These are phyloP conservation scores for Brachypodius melanocephalos DNA, from an alignment of 2,113 vertebrate species.

Conservation along the genomic window DNA sequence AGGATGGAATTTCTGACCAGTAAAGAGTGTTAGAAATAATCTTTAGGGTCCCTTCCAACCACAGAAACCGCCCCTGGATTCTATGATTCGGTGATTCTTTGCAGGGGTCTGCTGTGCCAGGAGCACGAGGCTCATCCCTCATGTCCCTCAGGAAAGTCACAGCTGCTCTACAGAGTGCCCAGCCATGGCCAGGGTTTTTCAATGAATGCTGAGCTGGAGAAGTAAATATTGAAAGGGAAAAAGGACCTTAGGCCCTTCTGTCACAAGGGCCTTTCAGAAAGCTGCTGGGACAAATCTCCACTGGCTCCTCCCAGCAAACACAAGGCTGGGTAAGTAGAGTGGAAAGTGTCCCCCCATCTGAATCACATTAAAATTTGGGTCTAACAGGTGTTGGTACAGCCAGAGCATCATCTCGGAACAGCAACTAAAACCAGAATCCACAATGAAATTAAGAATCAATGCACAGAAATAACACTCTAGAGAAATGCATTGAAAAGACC, in stretches of 20 bases:
- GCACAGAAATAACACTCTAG: not conserved
- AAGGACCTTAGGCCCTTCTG: not conserved
- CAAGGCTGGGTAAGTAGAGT: rapidly evolving
- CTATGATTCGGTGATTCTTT: not conserved
- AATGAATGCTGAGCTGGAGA: not conserved
- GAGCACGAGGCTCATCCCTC: rapidly evolving
- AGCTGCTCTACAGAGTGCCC: not conserved
- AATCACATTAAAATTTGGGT: not conserved
- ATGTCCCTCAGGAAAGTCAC: not conserved
- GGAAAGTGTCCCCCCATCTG: not conserved
- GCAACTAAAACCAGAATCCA: not conserved
- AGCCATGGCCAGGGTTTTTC: not conserved
- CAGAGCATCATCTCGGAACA: not conserved
- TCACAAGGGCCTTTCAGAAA: not conserved
- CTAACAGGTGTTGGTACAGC: not conserved
- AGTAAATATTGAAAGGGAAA: not conserved
- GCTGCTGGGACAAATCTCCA: not conserved
- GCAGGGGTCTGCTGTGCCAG: rapidly evolving
- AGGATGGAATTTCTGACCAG: not conserved
- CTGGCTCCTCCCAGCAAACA: not conserved
- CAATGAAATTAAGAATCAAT: not conserved
- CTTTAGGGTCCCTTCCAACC: too few relatives aligned
- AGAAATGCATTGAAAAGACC: not conserved
- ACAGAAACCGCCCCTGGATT: not conserved
- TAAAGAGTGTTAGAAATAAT: not conserved